phyloP scores from a whole-genome alignment of 2,113 vertebrate genomes.

The Danio rerio region GRCz12tu NC_133185.1:2536001-2536500 shows the following conservation, averaged over 20 bases:
- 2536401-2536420: conserved; percentile 9
- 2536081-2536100: too few relatives aligned
- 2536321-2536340: conserved; percentile 34
- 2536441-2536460: conserved; percentile 30
- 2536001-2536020: too few relatives aligned
- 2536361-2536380: conserved; percentile 37
- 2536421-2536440: conserved; percentile 4
- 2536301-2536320: conserved; percentile 4
- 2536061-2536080: too few relatives aligned
- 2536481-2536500: conserved; percentile 9
- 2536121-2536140: too few relatives aligned
- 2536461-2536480: not conserved
- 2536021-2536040: too few relatives aligned
- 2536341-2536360: conserved; percentile 42
- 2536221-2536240: not conserved
- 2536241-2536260: not conserved
- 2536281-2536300: conserved; percentile 27
- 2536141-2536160: too few relatives aligned
- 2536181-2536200: not conserved
- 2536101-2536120: too few relatives aligned
- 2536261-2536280: conserved; percentile 12
- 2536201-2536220: not conserved
- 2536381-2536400: conserved; percentile 26
- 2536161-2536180: not conserved
- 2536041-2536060: too few relatives aligned